Evolutionary conservation across 2,888 invertebrate genomes (phyloP).

Genomic region (Hanleya hanleyi): DNA sequence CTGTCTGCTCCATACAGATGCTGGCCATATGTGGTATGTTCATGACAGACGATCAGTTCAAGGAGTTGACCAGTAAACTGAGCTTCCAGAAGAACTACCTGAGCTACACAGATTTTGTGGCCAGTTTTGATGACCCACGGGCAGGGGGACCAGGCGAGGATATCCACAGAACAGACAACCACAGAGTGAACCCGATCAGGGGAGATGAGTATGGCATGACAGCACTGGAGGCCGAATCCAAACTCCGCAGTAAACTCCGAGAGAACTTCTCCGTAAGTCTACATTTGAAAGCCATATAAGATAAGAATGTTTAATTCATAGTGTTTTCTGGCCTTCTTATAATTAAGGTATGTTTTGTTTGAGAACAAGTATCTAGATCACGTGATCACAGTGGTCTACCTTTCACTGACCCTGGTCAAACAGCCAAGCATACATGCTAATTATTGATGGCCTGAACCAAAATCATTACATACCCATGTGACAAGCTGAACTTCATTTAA

Average conservation of each 20-base stretch:
- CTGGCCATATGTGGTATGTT: conserved; percentile 58
- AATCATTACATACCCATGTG: too few relatives aligned
- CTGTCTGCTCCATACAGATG: too few relatives aligned
- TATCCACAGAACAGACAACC: conserved; percentile 54
- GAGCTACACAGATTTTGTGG: conserved; percentile 66
- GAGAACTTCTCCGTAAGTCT: conserved; percentile 69
- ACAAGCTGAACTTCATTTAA: too few relatives aligned
- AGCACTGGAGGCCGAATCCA: conserved; percentile 61
- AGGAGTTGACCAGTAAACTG: conserved; percentile 57
- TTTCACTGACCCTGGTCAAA: too few relatives aligned
- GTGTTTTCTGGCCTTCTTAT: too few relatives aligned
- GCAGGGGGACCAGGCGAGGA: conserved; percentile 37
- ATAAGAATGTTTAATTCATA: too few relatives aligned
- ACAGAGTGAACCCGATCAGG: conserved; percentile 65
- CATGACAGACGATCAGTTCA: conserved; percentile 64
- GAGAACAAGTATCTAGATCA: too few relatives aligned
- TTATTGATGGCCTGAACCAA: too few relatives aligned
- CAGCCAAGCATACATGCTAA: too few relatives aligned
- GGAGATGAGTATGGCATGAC: conserved; percentile 69
- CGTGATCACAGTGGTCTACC: too few relatives aligned
- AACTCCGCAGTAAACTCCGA: conserved; percentile 61
- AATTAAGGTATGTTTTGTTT: too few relatives aligned
- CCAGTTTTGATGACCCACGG: conserved; percentile 64
- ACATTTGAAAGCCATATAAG: too few relatives aligned
- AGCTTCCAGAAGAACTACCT: conserved; percentile 60